A percentile compares a stretch with the other conserved stretches of the same genome.
Evolutionary conservation across 2,888 invertebrate genomes (phyloP).

Genomic region (Sisyra nigra): DNA sequence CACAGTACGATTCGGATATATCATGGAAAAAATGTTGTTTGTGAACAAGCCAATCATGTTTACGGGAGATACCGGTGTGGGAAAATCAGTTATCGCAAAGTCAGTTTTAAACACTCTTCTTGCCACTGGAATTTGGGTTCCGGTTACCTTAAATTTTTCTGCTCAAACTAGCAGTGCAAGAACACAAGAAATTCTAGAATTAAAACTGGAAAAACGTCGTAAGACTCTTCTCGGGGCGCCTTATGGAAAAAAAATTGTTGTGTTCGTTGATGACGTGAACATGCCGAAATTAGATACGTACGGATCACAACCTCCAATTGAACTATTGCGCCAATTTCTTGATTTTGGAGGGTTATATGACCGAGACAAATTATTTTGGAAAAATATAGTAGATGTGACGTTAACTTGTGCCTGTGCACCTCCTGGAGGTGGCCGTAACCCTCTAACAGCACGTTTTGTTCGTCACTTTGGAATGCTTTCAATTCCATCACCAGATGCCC

Average conservation of each 20-base stretch:
- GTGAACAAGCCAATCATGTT: constrained; percentile 65
- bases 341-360: constrained; percentile 76
- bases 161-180: constrained; percentile 77
- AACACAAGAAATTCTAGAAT: constrained; percentile 75
- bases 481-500: constrained; percentile 65
- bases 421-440: constrained; percentile 80
- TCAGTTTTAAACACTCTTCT: constrained; percentile 51
- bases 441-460: constrained; percentile 67
- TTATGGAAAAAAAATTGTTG: constrained; percentile 60
- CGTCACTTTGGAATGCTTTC: constrained; percentile 78
- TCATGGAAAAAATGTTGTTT: constrained; percentile 57
- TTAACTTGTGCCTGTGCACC: constrained; percentile 75
- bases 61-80: constrained; percentile 85
- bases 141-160: constrained; percentile 73
- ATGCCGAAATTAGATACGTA: constrained; percentile 80
- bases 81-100: constrained; percentile 75
- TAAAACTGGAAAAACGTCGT: constrained; percentile 68
- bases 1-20: constrained; percentile 70
- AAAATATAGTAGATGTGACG: constrained; percentile 68
- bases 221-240: constrained; percentile 69
- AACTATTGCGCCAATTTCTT: constrained; percentile 60
- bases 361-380: constrained; percentile 78
- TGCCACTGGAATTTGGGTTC: constrained; percentile 43
- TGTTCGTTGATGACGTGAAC: constrained; percentile 84
- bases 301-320: constrained; percentile 85